Evolutionary conservation across 2,113 vertebrate species (phyloP), one percentile per base, ranked within the genome.

Genomic region (Rhadina sibilatrix): DNA sequence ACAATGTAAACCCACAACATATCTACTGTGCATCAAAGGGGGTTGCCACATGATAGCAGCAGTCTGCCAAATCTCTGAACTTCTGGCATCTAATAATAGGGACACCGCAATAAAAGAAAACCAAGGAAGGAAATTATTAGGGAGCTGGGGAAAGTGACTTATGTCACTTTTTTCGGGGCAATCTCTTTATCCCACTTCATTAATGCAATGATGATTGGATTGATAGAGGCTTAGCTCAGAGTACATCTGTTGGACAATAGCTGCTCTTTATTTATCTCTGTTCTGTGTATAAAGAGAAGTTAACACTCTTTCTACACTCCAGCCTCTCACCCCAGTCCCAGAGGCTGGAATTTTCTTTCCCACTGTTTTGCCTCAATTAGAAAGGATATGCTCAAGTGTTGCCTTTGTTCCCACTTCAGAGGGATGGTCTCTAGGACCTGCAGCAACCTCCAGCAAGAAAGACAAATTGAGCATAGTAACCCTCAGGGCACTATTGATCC

Each of bases 1-100:
- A 94, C 85, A 93, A 54, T 90, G 85, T 92, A 96, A 97, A 94
- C 44, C 94, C 90, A 94, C 89, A 96, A 93, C 33, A 21, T 94
- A 96, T 92, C 94, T 70, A 46, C 88, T 35, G 63, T 1, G 0
- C 94, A 74, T 83, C 90, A 75, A 87, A 96, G 81, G 83, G 94
- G 90, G 91, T 6, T 92, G 80, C 92, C 94, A 93, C 94, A 94
- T 90, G 93, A 93, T 70, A 96, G 90, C 77, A 97, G 87, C 92
- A 85, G 69, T 8, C 92, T 96, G 94, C 96, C 96, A 97, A 97
- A 79, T 89, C 93, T 87, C 92, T 93, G 85, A 88, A 87, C 88
- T 96, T 87, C 68, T 85, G 92, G 93, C 95, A 94, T 92, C 88
- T 49, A 94, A 71, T 83, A 95, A 94, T 60, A 96, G 56, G 57